Evolutionary conservation across 2,888 invertebrate genomes (phyloP).

Genomic region (Pantelozetes paolii): DNA sequence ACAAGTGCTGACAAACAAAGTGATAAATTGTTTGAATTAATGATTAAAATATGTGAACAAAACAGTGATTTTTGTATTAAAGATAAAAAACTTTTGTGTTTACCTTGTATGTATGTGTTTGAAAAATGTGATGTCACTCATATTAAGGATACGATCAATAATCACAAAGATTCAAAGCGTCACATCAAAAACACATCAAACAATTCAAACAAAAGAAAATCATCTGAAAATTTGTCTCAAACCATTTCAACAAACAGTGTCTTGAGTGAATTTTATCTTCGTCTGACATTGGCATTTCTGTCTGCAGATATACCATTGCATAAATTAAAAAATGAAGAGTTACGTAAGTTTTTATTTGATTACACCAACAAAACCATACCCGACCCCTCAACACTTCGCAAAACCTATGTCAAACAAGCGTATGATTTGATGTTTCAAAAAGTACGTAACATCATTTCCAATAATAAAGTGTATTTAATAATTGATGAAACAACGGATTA

Average conservation of each 20-base stretch:
- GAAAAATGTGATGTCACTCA: not conserved
- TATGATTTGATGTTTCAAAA: not conserved
- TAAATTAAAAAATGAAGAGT: not conserved
- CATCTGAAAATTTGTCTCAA: not conserved
- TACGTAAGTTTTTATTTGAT: not conserved
- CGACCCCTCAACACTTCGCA: not conserved
- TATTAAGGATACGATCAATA: not conserved
- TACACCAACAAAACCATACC: not conserved
- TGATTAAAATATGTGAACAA: not conserved
- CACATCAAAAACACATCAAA: not conserved
- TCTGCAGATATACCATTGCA: not conserved
- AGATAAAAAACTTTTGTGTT: not conserved
- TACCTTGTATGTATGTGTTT: not conserved
- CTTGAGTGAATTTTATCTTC: not conserved
- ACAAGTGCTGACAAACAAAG: not conserved
- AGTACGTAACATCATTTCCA: too few species aligned
- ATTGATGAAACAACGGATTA: not conserved
- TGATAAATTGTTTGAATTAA: not conserved
- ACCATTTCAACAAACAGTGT: not conserved
- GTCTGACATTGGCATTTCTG: not conserved
- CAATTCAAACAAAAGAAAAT: not conserved
- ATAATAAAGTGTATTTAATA: not conserved
- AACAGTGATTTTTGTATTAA: not conserved
- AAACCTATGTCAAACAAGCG: not conserved
- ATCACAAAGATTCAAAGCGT: not conserved